Evolutionary conservation across 1,140 invertebrate genomes (phyloP).

Genomic region (Dreissena rostriformis): DNA sequence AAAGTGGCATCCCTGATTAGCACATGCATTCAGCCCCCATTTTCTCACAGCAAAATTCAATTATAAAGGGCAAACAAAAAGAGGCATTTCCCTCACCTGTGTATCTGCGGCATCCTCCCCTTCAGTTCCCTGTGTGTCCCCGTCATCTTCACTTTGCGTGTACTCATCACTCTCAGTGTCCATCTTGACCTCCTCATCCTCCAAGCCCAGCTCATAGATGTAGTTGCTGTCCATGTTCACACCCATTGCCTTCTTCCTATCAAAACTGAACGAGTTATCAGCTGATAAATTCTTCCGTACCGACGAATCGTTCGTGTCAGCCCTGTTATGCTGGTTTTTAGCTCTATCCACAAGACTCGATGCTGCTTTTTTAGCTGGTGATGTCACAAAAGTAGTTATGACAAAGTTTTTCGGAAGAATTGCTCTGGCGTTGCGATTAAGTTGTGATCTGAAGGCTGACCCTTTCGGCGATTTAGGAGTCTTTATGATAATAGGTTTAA

Average conservation of each 20-base stretch:
- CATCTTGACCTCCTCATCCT: slow-evolving; percentile 41
- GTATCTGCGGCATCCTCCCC: slow-evolving; percentile 5
- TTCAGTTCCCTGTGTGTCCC: slow-evolving; percentile 45
- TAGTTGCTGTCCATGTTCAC: too few species aligned
- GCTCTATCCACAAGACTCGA: slow-evolving; percentile 65
- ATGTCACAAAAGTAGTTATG: slow-evolving; percentile 65
- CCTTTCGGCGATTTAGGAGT: slow-evolving; percentile 49
- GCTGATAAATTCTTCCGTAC: too few species aligned
- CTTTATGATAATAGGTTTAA: not conserved
- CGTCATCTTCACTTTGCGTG: slow-evolving; percentile 64
- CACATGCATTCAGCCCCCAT: too few species aligned
- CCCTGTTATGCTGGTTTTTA: slow-evolving; percentile 9
- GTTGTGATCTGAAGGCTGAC: slow-evolving; percentile 22
- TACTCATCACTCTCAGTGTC: slow-evolving; percentile 68
- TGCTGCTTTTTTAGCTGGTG: slow-evolving; percentile 74
- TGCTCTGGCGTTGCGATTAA: slow-evolving; percentile 68
- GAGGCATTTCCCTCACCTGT: not conserved
- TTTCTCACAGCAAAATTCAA: too few species aligned
- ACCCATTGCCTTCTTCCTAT: too few species aligned
- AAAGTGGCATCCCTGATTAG: too few species aligned
- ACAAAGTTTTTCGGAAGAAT: slow-evolving; percentile 75
- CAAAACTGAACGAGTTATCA: too few species aligned
- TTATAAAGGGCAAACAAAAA: too few species aligned
- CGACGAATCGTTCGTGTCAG: too few species aligned
- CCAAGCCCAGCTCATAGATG: not conserved